Percentiles rank a stretch among this genome's conserved stretches.
Conservation (phyloP, 2,113 vertebrate species). For the Lonchura striata region DNA sequence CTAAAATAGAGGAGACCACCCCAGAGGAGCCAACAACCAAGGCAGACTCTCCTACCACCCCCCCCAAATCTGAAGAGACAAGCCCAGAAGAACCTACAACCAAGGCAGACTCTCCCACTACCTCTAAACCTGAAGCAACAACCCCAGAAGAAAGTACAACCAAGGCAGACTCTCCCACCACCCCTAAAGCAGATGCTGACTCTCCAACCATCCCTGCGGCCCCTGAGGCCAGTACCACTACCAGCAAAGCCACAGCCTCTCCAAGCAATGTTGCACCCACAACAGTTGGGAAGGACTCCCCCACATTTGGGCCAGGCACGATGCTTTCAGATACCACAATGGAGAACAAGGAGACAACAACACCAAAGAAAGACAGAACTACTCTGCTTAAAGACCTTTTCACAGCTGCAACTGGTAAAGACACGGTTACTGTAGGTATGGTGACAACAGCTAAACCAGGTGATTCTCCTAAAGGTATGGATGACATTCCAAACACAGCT, state of each 20-base stretch:
- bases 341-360: background rate
- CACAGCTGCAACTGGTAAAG: background rate
- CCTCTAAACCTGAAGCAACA: rapidly evolving
- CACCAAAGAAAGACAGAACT: background rate
- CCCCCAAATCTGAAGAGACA: rapidly evolving
- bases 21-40: rapidly evolving
- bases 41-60: rapidly evolving
- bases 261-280: background rate
- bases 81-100: background rate
- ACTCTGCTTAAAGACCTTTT: conserved; percentile 10
- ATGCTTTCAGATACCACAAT: background rate
- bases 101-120: rapidly evolving
- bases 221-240: background rate
- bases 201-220: rapidly evolving
- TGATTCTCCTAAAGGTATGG: background rate
- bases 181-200: background rate
- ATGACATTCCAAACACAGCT: background rate
- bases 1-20: rapidly evolving
- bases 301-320: background rate
- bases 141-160: background rate
- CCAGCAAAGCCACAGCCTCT: background rate
- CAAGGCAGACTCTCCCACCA: background rate
- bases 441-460: background rate
- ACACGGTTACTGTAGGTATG: background rate
- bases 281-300: background rate